These are phyloP conservation scores for Xestoiulus laeticollis DNA, from an alignment of 2,888 invertebrate species.

Conservation along the genomic window DNA sequence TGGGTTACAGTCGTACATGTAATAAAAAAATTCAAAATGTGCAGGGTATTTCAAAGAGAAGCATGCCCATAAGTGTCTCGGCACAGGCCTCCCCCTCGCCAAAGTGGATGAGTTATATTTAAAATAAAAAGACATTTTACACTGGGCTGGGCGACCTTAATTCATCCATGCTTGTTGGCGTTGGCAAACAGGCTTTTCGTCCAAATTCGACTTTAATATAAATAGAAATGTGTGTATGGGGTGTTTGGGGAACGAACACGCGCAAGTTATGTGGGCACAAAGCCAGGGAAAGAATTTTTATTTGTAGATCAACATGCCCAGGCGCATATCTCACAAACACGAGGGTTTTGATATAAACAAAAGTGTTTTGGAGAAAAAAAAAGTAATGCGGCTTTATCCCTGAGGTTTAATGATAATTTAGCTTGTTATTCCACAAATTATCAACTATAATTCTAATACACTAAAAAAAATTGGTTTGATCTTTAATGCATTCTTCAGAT, in stretches of 20 bases:
- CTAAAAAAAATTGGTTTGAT: too few species aligned
- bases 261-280: neutral
- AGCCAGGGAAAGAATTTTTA: neutral
- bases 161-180: neutral
- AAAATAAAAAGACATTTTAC: conserved; percentile 8
- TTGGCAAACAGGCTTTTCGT: conserved; percentile 19
- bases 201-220: conserved; percentile 28
- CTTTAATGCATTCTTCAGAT: too few species aligned
- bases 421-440: neutral
- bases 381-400: neutral
- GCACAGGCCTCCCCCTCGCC: neutral
- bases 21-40: neutral
- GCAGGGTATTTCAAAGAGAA: neutral
- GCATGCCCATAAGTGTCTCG: neutral
- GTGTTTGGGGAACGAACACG: neutral
- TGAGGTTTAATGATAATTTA: neutral
- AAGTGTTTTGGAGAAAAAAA: neutral
- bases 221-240: neutral
- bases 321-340: neutral
- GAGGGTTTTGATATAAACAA: neutral
- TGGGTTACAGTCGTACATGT: neutral
- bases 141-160: neutral
- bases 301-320: neutral
- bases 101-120: conserved; percentile 7
- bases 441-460: too few species aligned